phyloP scores from a whole-genome alignment of 2,888 invertebrate species.

The Thymelicus acteon region DNA sequence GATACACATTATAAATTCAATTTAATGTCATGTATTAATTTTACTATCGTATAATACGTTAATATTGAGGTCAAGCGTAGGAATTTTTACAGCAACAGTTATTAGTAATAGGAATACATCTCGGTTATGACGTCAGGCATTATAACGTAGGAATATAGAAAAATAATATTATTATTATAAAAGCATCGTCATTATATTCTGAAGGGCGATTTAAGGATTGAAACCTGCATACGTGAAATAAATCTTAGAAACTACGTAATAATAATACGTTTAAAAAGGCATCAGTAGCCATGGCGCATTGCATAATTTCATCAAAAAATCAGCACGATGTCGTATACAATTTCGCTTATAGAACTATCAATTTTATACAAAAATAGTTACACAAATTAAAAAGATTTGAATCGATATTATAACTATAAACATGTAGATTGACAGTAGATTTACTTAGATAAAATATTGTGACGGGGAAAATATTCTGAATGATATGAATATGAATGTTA shows the following conservation, averaged over 20 bases:
- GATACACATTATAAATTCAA: neutral
- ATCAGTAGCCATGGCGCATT: no score
- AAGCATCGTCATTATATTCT: no score
- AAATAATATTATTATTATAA: neutral
- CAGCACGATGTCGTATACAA: conserved; percentile 3
- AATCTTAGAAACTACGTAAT: no score
- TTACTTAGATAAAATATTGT: neutral
- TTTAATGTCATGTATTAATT: conserved; percentile 8
- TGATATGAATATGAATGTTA: no score
- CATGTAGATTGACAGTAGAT: neutral
- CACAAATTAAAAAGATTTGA: neutral
- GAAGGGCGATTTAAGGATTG: no score
- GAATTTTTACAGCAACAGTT: conserved; percentile 16
- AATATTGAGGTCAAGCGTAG: conserved; percentile 17
- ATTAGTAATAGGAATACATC: conserved; percentile 6
- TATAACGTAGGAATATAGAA: conserved; percentile 19
- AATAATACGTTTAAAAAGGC: no score
- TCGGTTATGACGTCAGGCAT: conserved; percentile 11
- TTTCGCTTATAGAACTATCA: neutral
- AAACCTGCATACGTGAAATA: no score
- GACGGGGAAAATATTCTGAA: neutral
- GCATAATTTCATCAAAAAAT: neutral
- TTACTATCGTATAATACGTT: neutral
- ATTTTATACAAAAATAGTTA: neutral
- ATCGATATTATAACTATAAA: neutral